Conservation (phyloP, 53 echinoderm and acorn worm genomes). For the Echinarachnius parma region DNA sequence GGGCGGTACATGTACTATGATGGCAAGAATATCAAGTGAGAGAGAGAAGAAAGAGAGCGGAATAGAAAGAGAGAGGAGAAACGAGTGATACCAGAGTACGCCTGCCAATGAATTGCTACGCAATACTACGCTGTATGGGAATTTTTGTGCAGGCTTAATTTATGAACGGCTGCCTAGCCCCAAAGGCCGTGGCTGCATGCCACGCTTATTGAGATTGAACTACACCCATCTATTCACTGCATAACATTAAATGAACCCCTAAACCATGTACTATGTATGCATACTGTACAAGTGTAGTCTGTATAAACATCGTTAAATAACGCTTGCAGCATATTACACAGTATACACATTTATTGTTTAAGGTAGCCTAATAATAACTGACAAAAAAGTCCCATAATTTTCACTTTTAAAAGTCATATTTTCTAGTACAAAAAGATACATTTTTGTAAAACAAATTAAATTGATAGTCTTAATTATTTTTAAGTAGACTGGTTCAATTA, state of each 20-base stretch:
- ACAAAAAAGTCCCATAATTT: no score
- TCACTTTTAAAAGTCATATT: no score
- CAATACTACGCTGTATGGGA: no score
- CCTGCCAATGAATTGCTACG: constrained; percentile 22
- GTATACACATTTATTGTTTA: no score
- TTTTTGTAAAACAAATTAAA: no score
- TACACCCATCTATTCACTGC: constrained; percentile 26
- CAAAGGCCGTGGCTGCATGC: constrained; percentile 18
- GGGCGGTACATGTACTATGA: neutral
- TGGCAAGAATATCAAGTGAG: neutral
- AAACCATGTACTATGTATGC: neutral
- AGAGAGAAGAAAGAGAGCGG: neutral
- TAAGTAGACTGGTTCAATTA: no score
- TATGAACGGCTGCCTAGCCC: constrained; percentile 23
- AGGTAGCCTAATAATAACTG: no score
- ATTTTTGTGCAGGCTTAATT: constrained; percentile 33
- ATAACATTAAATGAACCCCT: constrained; percentile 23
- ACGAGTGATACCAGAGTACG: constrained; percentile 6
- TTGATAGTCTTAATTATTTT: no score
- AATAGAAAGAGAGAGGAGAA: neutral
- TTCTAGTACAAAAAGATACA: no score
- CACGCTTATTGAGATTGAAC: constrained; percentile 29
- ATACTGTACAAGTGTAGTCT: neutral
- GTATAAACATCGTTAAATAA: no score
- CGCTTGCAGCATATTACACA: no score